Percentiles rank a stretch among this genome's conserved stretches.
Conservation (phyloP, 2,888 invertebrate genomes). For the Cepaea hortensis region DNA sequence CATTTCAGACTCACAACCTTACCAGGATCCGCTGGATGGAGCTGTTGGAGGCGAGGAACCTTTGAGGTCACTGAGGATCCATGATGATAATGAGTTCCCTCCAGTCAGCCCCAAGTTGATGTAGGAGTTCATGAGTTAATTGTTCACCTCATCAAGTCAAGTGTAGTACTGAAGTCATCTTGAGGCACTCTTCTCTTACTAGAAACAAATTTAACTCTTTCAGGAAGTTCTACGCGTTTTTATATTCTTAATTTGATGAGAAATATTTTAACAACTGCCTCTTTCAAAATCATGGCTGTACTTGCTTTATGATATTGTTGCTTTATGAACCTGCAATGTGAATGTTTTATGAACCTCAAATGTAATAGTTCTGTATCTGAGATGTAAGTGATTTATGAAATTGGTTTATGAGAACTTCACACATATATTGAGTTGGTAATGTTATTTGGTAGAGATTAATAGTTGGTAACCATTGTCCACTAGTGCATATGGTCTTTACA, state of each 20-base stretch:
- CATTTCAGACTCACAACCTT: slow-evolving; percentile 72
- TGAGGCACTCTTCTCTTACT: too few species aligned
- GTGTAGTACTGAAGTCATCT: too few species aligned
- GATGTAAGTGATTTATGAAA: too few species aligned
- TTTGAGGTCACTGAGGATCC: slow-evolving; percentile 80
- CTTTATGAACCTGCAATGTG: neutral
- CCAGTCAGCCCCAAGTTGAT: slow-evolving; percentile 82
- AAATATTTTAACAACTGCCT: neutral
- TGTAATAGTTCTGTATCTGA: neutral
- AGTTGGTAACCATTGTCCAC: too few species aligned
- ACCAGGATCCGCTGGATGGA: slow-evolving; percentile 71
- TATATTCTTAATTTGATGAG: too few species aligned
- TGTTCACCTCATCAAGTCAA: too few species aligned
- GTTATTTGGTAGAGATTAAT: too few species aligned
- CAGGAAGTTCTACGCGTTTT: neutral
- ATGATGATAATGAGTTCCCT: slow-evolving; percentile 89
- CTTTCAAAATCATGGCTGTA: neutral
- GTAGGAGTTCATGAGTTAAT: neutral
- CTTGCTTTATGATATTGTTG: neutral
- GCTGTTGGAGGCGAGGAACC: slow-evolving; percentile 65
- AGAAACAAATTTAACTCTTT: neutral
- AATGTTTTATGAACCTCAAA: neutral
- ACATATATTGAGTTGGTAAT: too few species aligned
- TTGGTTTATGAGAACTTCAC: too few species aligned
- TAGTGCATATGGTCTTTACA: too few species aligned